phyloP scores from a whole-genome alignment of 2,113 vertebrate genomes.

The Rhadina sibilatrix region DNA sequence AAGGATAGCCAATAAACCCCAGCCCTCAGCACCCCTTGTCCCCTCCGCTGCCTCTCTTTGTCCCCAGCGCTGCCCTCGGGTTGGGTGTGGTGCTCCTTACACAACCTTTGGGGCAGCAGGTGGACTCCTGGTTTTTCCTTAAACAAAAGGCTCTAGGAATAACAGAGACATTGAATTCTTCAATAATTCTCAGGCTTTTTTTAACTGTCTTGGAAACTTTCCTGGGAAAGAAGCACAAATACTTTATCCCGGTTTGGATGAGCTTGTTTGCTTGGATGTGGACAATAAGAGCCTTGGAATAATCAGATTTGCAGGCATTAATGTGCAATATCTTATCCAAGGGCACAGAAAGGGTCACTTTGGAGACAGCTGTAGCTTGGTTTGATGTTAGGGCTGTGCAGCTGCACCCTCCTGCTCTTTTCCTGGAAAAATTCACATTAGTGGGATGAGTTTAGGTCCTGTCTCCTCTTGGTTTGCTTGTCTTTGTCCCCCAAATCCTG shows the following conservation, averaged over 20 bases:
- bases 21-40: not conserved
- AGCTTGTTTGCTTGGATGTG: not conserved
- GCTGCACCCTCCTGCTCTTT: not conserved
- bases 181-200: not conserved
- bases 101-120: not conserved
- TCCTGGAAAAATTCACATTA: not conserved
- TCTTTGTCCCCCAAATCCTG: not conserved
- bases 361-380: not conserved
- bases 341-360: not conserved
- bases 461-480: not conserved
- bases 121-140: not conserved
- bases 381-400: not conserved
- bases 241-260: not conserved
- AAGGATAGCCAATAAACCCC: slow-evolving; percentile 28
- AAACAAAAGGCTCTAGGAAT: not conserved
- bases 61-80: not conserved
- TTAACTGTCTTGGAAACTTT: not conserved
- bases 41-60: not conserved
- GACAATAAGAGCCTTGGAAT: not conserved
- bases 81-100: not conserved
- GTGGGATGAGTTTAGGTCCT: not conserved
- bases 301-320: slow-evolving; percentile 10
- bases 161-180: not conserved
- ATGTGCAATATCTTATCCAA: not conserved
- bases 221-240: not conserved